phyloP scores from a whole-genome alignment of 2,888 invertebrate genomes.

The Tinea semifulvella region DNA sequence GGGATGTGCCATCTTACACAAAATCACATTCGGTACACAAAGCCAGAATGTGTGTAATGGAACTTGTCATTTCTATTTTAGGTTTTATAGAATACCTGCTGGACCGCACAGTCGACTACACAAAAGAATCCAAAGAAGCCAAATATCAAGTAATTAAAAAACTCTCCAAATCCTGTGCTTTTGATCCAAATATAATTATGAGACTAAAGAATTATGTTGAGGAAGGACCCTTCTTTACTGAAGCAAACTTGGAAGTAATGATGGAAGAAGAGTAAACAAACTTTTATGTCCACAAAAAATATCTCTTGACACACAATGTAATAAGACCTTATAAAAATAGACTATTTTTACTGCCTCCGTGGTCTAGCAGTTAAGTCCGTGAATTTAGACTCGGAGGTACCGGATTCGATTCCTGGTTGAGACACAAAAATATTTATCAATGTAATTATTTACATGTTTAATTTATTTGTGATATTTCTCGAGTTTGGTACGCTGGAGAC shows the following conservation, averaged over 20 bases:
- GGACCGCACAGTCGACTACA: slow-evolving; percentile 74
- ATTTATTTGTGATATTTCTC: too few relatives aligned
- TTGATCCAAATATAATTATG: slow-evolving; percentile 68
- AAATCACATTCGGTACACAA: too few relatives aligned
- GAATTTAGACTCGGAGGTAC: too few relatives aligned
- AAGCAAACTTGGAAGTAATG: slow-evolving; percentile 76
- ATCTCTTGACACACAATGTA: not conserved
- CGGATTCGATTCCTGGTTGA: too few relatives aligned
- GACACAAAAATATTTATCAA: too few relatives aligned
- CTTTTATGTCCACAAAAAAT: not conserved
- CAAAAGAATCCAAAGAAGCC: slow-evolving; percentile 75
- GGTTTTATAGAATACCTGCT: slow-evolving; percentile 83
- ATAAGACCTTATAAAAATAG: too few relatives aligned
- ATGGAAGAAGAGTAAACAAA: slow-evolving; percentile 70
- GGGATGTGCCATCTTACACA: too few relatives aligned
- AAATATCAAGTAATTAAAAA: slow-evolving; percentile 78
- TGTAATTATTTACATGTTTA: too few relatives aligned
- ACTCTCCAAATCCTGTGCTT: slow-evolving; percentile 66
- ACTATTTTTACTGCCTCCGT: too few relatives aligned
- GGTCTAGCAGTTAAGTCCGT: too few relatives aligned
- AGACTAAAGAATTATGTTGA: slow-evolving; percentile 74
- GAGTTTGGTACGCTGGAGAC: too few relatives aligned
- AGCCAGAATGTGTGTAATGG: too few relatives aligned
- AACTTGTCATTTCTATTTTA: slow-evolving; percentile 43
- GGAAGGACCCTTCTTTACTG: slow-evolving; percentile 82